Evolutionary conservation across 2,888 invertebrate genomes (phyloP).

Genomic region (Nephrotoma appendiculata): DNA sequence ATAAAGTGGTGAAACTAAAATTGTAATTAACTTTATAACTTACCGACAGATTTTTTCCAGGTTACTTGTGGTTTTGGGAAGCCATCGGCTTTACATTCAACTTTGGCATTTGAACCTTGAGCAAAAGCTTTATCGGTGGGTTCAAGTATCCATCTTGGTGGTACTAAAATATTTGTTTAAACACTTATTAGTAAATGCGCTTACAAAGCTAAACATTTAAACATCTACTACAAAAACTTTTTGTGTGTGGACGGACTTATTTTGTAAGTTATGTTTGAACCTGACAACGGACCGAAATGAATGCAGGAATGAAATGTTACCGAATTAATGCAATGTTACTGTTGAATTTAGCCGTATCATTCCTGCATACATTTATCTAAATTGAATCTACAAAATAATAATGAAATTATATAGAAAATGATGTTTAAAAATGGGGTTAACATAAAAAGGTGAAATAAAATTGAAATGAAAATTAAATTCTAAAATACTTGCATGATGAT

Average conservation of each 20-base stretch:
- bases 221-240: background rate
- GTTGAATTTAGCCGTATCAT: background rate
- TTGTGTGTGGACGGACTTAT: background rate
- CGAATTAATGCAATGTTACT: background rate
- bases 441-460: background rate
- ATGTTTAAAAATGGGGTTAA: background rate
- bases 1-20: background rate
- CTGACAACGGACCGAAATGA: background rate
- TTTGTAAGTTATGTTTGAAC: background rate
- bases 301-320: background rate
- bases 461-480: background rate
- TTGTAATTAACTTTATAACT: slow-evolving; percentile 14
- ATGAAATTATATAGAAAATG: background rate
- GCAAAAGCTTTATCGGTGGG: slow-evolving; percentile 92
- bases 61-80: slow-evolving; percentile 89
- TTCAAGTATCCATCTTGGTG: slow-evolving; percentile 90
- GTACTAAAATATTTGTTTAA: slow-evolving; percentile 42
- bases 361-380: background rate
- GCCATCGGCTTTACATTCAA: slow-evolving; percentile 92
- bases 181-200: background rate
- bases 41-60: slow-evolving; percentile 93
- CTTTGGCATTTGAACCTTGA: slow-evolving; percentile 84
- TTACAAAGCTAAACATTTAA: background rate
- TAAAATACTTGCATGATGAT: background rate
- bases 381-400: background rate